Base-by-base conservation (phyloP, 2,888 invertebrate genomes). In the Plagodis dolabraria region DNA sequence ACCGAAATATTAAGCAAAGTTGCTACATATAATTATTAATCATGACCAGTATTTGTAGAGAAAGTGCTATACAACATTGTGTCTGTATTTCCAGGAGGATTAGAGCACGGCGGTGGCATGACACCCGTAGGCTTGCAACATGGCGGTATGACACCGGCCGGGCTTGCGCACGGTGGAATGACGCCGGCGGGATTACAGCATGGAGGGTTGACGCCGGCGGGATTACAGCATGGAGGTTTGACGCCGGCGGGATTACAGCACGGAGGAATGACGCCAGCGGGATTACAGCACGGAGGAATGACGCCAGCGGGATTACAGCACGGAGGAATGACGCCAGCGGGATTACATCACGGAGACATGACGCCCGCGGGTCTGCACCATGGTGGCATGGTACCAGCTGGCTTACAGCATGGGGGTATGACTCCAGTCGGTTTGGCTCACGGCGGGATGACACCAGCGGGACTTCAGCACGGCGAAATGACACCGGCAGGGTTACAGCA, bases 161-260 rank as follows among this genome's bases (percentile, higher is more conserved):
- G 87, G 0, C 65, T 93, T 47, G 80, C 85, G 34, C 93, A 93
- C 63, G 93, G 93, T 0, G 89, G 93, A 7, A 86, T 93, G 84
- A 93, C 86, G 7, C 85, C 87, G 0, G 78, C 65, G 0, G 65
- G 54, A 6, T 48, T 68, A 6, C 56, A 57, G 7, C 93, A 93
- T 60, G 87, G 94, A 7, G 90, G 86, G 0, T 83, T 87, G 72
- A 89, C 91, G 0, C 93, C 93, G 0, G 84, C 82, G 0, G 93
- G 86, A 0, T 7, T 59, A 9, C 54, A 50, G 12, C 76, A 75
- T 64, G 75, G 76, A 2, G 87, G 92, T 2, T 84, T 93, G 82
- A 93, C 85, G 0, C 85, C 85, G 0, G 79, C 65, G 0, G 82
- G 80, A 0, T 51, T 87, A 2, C 85, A 84, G 43, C 89, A 92